These are phyloP conservation scores for Progne subis DNA, from an alignment of 2,113 vertebrate species.

Conservation along the genomic window DNA sequence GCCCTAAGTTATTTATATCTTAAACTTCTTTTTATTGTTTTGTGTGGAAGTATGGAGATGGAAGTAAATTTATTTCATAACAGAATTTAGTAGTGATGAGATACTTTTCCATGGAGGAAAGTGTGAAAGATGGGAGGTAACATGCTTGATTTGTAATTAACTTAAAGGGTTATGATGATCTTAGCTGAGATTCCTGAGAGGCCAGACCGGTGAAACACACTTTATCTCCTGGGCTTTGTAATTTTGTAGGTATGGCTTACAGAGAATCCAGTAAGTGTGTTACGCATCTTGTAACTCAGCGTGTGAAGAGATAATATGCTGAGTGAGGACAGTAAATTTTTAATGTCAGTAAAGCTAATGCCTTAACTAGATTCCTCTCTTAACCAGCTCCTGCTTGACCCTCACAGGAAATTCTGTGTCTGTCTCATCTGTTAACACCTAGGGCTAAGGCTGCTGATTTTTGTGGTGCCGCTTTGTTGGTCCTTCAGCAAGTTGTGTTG, in stretches of 20 bases:
- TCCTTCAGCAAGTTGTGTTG: neutral
- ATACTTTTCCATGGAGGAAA: neutral
- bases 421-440: neutral
- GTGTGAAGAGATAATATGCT: neutral
- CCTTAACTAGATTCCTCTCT: neutral
- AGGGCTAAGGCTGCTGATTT: neutral
- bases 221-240: neutral
- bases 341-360: neutral
- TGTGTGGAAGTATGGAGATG: neutral
- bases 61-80: neutral
- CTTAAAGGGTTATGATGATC: neutral
- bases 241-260: neutral
- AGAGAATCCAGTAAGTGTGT: neutral
- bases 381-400: neutral
- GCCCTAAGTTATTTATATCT: neutral
- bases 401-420: neutral
- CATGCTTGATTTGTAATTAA: conserved; percentile 39
- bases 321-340: neutral
- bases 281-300: neutral
- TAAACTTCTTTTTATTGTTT: neutral
- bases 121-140: conserved; percentile 11
- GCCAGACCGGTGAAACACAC: neutral
- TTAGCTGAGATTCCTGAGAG: neutral
- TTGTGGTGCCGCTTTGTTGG: neutral
- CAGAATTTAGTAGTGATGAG: neutral